These are phyloP conservation scores for Lymantria monacha DNA, from an alignment of 2,888 invertebrate genomes.

Conservation along the genomic window DNA sequence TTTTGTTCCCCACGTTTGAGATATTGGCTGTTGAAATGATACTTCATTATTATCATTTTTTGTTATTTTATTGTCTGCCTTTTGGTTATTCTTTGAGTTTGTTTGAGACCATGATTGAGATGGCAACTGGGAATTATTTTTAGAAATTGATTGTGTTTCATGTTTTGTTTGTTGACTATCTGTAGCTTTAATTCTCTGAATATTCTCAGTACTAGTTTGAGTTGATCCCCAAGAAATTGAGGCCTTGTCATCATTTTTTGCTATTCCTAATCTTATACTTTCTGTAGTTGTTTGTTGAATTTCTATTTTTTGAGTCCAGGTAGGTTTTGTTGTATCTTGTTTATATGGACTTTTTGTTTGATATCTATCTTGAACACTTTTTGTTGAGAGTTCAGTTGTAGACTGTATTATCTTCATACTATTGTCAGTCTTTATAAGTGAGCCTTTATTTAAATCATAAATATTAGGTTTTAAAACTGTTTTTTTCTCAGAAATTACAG, in stretches of 20 bases:
- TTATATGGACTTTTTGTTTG: constrained; percentile 2
- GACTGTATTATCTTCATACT: neutral
- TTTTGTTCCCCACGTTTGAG: constrained; percentile 5
- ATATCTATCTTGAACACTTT: constrained; percentile 3
- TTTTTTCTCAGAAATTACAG: neutral
- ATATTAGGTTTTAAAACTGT: neutral
- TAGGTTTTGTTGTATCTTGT: constrained; percentile 5
- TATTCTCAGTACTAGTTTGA: neutral
- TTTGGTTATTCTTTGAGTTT: neutral
- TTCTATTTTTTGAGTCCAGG: constrained; percentile 2
- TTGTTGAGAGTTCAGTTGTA: constrained; percentile 1
- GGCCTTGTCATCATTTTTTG: neutral
- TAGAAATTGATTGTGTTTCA: neutral
- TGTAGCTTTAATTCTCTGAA: neutral
- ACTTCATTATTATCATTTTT: neutral
- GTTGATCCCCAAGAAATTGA: neutral
- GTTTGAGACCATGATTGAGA: neutral
- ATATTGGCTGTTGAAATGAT: neutral
- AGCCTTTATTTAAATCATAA: neutral
- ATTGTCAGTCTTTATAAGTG: neutral
- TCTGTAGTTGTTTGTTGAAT: neutral
- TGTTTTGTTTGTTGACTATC: constrained; percentile 1
- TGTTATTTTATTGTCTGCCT: neutral
- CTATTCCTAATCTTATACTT: constrained; percentile 2
- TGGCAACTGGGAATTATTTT: neutral